phyloP scores from a whole-genome alignment of 2,797 vertebrate species.

The Enteromius anoplus region DNA sequence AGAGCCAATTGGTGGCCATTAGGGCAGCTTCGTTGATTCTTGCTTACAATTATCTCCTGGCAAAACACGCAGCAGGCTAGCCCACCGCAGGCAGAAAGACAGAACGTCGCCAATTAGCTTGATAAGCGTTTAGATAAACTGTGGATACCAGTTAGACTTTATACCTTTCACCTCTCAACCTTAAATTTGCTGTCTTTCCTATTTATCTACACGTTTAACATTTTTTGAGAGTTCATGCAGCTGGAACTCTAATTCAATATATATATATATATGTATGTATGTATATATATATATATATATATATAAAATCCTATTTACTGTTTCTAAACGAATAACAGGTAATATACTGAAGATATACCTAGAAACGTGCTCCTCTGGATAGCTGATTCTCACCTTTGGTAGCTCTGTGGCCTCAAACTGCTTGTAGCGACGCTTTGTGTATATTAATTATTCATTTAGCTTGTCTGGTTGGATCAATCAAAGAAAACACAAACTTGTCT shows the following conservation, averaged over 20 bases:
- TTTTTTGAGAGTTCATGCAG: neutral
- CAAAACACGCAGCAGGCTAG: constrained; percentile 54
- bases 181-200: neutral
- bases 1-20: constrained; percentile 66
- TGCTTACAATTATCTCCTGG: constrained; percentile 56
- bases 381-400: constrained; percentile 37
- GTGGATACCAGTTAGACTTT: constrained; percentile 12
- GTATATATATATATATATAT: no score
- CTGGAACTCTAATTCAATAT: neutral
- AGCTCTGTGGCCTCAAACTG: constrained; percentile 29
- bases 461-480: constrained; percentile 41
- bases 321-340: neutral
- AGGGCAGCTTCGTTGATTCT: constrained; percentile 59
- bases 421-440: constrained; percentile 54
- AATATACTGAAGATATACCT: neutral
- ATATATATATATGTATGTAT: no score
- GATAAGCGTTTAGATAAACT: constrained; percentile 59
- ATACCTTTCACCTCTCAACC: neutral
- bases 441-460: constrained; percentile 57
- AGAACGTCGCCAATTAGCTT: constrained; percentile 57
- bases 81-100: constrained; percentile 56
- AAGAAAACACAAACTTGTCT: constrained; percentile 21
- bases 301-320: neutral
- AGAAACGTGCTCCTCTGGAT: neutral
- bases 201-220: neutral